Conservation (phyloP, 2,888 invertebrate species). For the Omphaloscelis lunosa region DNA sequence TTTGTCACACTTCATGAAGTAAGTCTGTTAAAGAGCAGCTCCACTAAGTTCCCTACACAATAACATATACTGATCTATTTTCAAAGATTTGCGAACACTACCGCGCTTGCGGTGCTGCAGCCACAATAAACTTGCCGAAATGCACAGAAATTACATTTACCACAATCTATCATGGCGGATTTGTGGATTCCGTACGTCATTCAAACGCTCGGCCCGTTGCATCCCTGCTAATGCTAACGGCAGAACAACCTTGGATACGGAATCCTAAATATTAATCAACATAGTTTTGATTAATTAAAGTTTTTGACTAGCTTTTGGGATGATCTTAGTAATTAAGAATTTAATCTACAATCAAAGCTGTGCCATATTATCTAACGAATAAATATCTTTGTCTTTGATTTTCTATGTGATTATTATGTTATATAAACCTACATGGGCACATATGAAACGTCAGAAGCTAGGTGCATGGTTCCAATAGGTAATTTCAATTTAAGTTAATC, state of each 20-base stretch:
- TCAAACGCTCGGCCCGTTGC: slow-evolving; percentile 53
- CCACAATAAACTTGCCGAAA: slow-evolving; percentile 59
- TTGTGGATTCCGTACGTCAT: slow-evolving; percentile 68
- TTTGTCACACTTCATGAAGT: neutral
- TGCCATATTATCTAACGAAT: neutral
- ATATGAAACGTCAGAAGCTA: too few relatives aligned
- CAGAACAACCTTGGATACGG: slow-evolving; percentile 48
- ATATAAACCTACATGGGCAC: too few relatives aligned
- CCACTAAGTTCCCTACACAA: neutral
- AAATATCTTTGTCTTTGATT: neutral
- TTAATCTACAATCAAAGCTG: neutral
- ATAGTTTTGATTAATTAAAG: slow-evolving; percentile 57
- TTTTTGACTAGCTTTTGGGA: slow-evolving; percentile 23
- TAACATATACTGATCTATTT: slow-evolving; percentile 37
- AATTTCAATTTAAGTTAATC: too few relatives aligned
- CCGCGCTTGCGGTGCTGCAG: slow-evolving; percentile 20
- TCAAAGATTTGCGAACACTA: slow-evolving; percentile 36
- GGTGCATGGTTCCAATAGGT: too few relatives aligned
- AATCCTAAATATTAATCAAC: slow-evolving; percentile 53
- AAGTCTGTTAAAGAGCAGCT: neutral
- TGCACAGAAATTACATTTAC: slow-evolving; percentile 67
- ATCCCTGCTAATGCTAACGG: slow-evolving; percentile 53
- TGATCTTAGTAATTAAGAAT: too few relatives aligned
- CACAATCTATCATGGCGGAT: slow-evolving; percentile 73
- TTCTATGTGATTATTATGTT: neutral